phyloP scores from a whole-genome alignment of 2,888 invertebrate species.

The Chirona hameri region DNA sequence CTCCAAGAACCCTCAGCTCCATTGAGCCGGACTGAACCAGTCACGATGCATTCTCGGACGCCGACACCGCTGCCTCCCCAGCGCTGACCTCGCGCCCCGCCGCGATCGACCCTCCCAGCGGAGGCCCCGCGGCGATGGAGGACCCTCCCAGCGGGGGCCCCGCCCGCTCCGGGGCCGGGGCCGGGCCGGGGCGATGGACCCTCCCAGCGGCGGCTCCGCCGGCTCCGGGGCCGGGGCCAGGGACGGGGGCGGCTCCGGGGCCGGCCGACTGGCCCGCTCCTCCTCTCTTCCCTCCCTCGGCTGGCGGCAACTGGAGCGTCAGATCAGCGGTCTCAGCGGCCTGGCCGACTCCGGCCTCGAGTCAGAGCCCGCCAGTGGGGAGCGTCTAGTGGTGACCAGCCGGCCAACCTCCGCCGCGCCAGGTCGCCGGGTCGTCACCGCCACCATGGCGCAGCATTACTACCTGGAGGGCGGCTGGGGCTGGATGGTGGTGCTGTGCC shows the following conservation, averaged over 20 bases:
- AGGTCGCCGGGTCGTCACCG: not conserved
- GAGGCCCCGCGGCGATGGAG: not conserved
- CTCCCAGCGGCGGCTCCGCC: not conserved
- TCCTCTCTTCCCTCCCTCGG: not conserved
- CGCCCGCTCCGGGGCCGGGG: too few species aligned
- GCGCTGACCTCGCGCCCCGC: not conserved
- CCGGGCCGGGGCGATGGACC: not conserved
- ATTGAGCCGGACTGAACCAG: too few species aligned
- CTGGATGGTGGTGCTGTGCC: slow-evolving; percentile 71
- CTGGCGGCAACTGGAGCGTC: not conserved
- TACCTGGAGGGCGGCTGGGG: slow-evolving; percentile 71
- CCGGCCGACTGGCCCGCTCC: not conserved
- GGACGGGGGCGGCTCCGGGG: not conserved
- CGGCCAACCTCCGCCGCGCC: not conserved
- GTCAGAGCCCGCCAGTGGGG: not conserved
- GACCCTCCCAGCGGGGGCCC: too few species aligned
- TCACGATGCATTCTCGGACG: not conserved
- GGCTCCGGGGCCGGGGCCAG: not conserved
- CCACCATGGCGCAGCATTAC: slow-evolving; percentile 63
- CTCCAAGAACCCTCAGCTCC: too few species aligned
- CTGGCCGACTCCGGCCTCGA: slow-evolving; percentile 32
- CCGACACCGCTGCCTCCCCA: not conserved
- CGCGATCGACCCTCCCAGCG: not conserved
- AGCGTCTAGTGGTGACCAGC: not conserved
- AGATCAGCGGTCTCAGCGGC: slow-evolving; percentile 32